These are phyloP conservation scores for Corythaixoides concolor DNA, from an alignment of 2,113 vertebrate genomes.

Conservation along the genomic window DNA sequence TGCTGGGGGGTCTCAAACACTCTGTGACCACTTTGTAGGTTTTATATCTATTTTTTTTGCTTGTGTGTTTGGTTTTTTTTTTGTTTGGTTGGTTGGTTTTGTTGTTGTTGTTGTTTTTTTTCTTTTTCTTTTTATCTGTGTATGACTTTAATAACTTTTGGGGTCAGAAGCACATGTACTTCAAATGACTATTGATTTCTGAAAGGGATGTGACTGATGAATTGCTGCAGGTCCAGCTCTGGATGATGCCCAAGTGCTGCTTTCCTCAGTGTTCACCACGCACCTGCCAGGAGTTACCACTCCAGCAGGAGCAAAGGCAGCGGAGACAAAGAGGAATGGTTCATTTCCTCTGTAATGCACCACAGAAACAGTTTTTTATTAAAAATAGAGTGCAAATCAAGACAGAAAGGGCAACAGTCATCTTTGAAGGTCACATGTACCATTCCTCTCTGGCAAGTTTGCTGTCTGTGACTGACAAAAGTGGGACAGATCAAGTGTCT, in stretches of 20 bases:
- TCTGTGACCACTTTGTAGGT: too few species aligned
- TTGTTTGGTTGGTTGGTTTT: too few species aligned
- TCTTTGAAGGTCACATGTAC: background rate
- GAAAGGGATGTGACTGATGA: background rate
- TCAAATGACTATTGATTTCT: background rate
- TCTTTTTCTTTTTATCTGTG: background rate
- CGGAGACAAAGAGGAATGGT: background rate
- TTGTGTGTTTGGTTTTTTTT: background rate
- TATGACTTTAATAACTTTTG: background rate
- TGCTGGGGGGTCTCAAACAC: background rate
- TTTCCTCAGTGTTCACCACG: background rate
- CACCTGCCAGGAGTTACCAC: background rate
- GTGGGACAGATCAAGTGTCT: background rate
- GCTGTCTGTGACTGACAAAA: background rate
- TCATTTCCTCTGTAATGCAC: background rate
- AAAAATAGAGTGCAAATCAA: background rate
- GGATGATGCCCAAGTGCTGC: background rate
- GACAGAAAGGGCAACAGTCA: background rate
- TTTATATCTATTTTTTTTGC: background rate
- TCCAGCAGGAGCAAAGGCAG: background rate
- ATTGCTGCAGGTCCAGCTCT: background rate
- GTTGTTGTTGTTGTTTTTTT: too few species aligned
- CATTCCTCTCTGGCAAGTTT: background rate
- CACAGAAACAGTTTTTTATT: background rate
- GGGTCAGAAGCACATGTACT: background rate